A percentile compares a stretch with the other conserved stretches of the same genome.
Evolutionary conservation across 2,888 invertebrate genomes (phyloP).

Genomic region (Pteria penguin): DNA sequence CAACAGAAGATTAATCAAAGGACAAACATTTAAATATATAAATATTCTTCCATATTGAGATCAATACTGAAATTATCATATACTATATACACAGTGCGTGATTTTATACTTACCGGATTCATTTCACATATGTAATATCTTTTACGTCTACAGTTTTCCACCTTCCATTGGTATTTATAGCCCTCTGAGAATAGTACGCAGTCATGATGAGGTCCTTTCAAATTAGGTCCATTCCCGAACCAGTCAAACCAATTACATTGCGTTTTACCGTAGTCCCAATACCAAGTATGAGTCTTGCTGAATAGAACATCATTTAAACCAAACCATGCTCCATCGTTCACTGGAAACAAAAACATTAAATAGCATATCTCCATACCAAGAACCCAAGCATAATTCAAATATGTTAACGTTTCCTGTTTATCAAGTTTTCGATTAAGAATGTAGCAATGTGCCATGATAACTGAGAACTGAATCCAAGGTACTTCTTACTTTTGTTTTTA

Average conservation of each 20-base stretch:
- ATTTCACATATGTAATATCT: constrained; percentile 18
- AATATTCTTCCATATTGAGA: too few relatives aligned
- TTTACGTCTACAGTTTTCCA: not conserved
- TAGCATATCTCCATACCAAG: not conserved
- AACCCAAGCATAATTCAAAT: not conserved
- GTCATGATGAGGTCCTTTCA: not conserved
- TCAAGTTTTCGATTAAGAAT: not conserved
- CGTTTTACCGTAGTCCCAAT: constrained; percentile 6
- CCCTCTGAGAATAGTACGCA: constrained; percentile 9
- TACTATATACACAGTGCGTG: too few relatives aligned
- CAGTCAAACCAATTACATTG: constrained; percentile 9
- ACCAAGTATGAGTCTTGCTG: not conserved
- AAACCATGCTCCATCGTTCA: constrained; percentile 12
- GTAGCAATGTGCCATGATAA: too few relatives aligned
- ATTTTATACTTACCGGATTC: constrained; percentile 8
- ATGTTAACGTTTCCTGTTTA: not conserved
- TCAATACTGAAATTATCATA: too few relatives aligned
- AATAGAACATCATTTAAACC: constrained; percentile 5
- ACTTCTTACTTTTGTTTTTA: not conserved
- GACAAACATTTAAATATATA: too few relatives aligned
- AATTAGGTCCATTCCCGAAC: constrained; percentile 8
- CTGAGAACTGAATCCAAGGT: too few relatives aligned
- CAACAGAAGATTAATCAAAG: too few relatives aligned
- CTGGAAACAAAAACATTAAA: not conserved
- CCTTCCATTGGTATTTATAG: constrained; percentile 9